Conservation (phyloP, 2,888 invertebrate species). For the Mongoloraphidia duomilia region DNA sequence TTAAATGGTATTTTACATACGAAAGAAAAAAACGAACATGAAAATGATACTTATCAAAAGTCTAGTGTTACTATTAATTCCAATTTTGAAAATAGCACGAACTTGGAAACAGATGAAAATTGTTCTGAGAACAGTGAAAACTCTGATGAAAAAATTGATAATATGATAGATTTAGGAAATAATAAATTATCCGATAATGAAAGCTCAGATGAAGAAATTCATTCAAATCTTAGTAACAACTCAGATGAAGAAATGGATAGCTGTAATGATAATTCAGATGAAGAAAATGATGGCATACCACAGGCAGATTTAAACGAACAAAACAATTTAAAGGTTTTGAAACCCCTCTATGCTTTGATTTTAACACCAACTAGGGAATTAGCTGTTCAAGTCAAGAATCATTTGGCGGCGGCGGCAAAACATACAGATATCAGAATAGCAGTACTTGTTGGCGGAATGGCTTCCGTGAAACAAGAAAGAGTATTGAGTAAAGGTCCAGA, state of each 20-base stretch:
- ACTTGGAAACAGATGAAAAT: constrained; percentile 20
- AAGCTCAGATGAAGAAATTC: constrained; percentile 6
- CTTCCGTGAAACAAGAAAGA: constrained; percentile 85
- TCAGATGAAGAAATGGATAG: constrained; percentile 10
- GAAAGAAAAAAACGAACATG: constrained; percentile 38
- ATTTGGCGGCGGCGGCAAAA: constrained; percentile 64
- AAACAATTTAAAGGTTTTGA: constrained; percentile 15
- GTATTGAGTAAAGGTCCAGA: constrained; percentile 72
- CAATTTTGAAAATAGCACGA: too few relatives aligned
- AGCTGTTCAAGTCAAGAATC: constrained; percentile 85
- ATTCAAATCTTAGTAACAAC: not conserved
- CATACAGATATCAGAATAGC: constrained; percentile 63
- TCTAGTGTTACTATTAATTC: constrained; percentile 12
- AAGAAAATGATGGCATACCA: not conserved
- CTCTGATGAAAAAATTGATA: constrained; percentile 3
- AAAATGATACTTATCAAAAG: constrained; percentile 30
- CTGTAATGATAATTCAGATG: constrained; percentile 21
- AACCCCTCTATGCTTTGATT: constrained; percentile 67
- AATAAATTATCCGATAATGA: constrained; percentile 9
- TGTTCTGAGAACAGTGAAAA: constrained; percentile 8
- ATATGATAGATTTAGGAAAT: not conserved
- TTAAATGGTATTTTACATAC: constrained; percentile 58
- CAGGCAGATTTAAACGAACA: not conserved
- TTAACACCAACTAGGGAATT: constrained; percentile 93
- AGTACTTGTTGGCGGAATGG: constrained; percentile 87